Base-by-base conservation (phyloP, 2,113 vertebrate genomes). In the Echinops telfairi region DNA sequence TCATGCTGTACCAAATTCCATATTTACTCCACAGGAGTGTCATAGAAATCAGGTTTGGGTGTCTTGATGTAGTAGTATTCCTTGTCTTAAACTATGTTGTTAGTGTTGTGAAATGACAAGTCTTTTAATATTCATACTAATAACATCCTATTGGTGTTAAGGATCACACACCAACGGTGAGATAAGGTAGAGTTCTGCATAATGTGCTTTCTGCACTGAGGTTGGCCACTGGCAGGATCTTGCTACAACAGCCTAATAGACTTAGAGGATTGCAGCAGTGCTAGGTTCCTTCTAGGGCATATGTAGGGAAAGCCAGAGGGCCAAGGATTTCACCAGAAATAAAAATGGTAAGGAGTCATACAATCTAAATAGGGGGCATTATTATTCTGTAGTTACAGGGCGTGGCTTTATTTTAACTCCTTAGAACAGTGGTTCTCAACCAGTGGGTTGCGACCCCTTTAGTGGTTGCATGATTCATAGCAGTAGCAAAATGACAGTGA, bases 331-430 rank as follows among this genome's bases (percentile, higher is more conserved):
- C 40, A 77, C 27, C n/a, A 60, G 36, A 27, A 38, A 66, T 73
- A 79, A 58, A 36, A 89, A 88, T 71, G 22, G 58, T 36, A 78
- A 25, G 22, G 25, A 0, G 6, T 75, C 31, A 31, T 70, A 60
- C 53, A 87, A 78, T 75, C 6, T 25, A 40, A 17, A 64, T 9
- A 62, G 23, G 19, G 33, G 27, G 36, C 33, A 73, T 12, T 57
- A 40, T 57, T 88, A 33, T 85, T 86, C 20, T 43, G 19, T 40
- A 80, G 75, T 83, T 88, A 64, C 83, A 36, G 79, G 43, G 36
- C 31, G 2, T 71, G 0, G 3, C 82, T 96, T 97, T 93, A 19
- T n/a, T 53, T 96, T 64, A 68, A 94, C 92, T 27, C 83, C 88
- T 97, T 38, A 0, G 78, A 92, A 78, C 17, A 66, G 47, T 14